Evolutionary conservation across 2,113 vertebrate genomes (phyloP).

Genomic region (Solenodon paradoxus): DNA sequence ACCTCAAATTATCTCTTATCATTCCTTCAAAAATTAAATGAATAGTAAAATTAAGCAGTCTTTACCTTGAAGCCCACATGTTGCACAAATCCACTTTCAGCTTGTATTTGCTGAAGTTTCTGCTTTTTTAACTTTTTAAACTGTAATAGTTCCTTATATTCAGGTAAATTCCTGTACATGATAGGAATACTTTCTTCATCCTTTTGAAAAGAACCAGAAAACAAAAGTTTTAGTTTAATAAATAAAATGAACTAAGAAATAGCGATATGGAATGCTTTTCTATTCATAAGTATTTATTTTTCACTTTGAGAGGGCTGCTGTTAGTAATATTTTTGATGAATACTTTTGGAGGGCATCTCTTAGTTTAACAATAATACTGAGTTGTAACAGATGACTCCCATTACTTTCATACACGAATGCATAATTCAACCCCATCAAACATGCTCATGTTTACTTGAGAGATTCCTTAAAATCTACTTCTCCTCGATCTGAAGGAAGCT

Average conservation of each 20-base stretch:
- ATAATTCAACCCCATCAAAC: not conserved
- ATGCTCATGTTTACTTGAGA: not conserved
- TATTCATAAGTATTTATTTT: too few species aligned
- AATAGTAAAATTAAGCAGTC: not conserved
- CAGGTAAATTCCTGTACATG: slow-evolving; percentile 89
- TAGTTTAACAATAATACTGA: not conserved
- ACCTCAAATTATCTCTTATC: not conserved
- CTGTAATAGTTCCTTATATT: slow-evolving; percentile 96
- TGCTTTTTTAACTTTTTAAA: slow-evolving; percentile 96
- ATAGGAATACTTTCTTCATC: slow-evolving; percentile 95
- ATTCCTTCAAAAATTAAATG: not conserved
- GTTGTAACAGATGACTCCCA: not conserved
- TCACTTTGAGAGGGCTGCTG: not conserved
- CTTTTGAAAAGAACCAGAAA: slow-evolving; percentile 76
- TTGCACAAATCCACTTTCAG: slow-evolving; percentile 89
- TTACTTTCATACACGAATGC: not conserved
- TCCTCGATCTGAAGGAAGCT: not conserved
- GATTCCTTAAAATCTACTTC: not conserved
- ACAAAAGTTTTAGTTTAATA: not conserved
- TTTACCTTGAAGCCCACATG: slow-evolving; percentile 95
- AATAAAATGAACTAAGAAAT: slow-evolving; percentile 35
- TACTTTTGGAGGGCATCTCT: not conserved
- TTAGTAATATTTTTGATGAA: not conserved
- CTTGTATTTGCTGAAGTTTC: slow-evolving; percentile 93
- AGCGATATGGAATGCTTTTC: too few species aligned